Evolutionary conservation across 2,113 vertebrate genomes (phyloP).

Genomic region (Aleadryas rufinucha): DNA sequence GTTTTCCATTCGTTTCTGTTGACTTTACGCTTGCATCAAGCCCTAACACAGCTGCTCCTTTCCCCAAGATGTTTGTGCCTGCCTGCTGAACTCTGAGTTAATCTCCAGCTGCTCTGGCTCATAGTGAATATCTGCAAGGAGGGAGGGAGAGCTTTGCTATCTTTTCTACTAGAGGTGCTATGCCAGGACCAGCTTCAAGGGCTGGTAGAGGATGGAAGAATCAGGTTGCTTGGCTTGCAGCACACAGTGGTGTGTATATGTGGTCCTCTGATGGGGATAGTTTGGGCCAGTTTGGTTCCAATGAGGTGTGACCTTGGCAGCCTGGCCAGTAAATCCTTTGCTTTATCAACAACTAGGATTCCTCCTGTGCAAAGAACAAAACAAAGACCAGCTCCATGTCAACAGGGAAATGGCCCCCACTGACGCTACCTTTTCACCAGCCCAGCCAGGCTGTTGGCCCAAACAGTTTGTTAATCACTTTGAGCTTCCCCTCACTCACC

Average conservation of each 20-base stretch:
- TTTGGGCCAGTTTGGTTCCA: neutral
- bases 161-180: neutral
- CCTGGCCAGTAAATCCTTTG: neutral
- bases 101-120: neutral
- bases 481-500: neutral
- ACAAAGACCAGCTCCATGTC: neutral
- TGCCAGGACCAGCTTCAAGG: neutral
- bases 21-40: neutral
- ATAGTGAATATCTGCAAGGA: neutral
- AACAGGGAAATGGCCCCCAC: neutral
- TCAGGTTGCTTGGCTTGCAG: neutral
- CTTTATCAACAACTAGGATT: neutral
- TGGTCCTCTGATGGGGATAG: neutral
- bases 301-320: neutral
- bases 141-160: neutral
- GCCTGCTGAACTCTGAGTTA: neutral
- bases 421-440: neutral
- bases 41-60: neutral
- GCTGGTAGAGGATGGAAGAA: neutral
- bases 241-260: neutral
- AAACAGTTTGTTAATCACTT: neutral
- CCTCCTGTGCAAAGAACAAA: neutral
- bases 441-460: neutral
- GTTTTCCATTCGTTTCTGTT: neutral
- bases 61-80: neutral